Conservation (phyloP, 2,113 vertebrate genomes). For the Dipodomys spectabilis region DNA sequence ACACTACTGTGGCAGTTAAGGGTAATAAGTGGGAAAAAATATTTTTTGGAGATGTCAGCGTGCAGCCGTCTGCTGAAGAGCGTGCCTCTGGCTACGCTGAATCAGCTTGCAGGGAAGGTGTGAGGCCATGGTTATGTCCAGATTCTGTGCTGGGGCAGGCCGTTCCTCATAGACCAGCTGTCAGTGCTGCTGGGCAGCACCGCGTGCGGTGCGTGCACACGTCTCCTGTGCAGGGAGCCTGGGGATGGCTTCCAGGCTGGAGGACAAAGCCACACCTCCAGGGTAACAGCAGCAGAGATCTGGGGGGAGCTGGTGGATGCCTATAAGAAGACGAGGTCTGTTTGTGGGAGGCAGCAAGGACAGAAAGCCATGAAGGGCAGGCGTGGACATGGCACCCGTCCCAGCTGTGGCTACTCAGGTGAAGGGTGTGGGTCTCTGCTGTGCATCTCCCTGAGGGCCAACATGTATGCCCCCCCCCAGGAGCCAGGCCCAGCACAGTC, state of each 20-base stretch:
- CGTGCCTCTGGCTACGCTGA: no score
- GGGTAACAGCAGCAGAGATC: not conserved
- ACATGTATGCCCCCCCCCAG: no score
- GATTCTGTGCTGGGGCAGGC: not conserved
- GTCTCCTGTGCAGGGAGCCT: no score
- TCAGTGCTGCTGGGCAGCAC: not conserved
- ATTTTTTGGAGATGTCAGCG: not conserved
- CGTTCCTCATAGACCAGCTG: not conserved
- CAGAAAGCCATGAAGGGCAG: not conserved
- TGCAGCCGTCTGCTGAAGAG: no score
- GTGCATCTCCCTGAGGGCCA: no score
- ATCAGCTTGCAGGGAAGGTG: no score
- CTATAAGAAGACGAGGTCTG: not conserved
- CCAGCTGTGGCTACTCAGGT: no score
- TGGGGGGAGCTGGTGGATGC: no score
- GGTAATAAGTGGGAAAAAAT: not conserved
- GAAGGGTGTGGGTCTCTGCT: no score
- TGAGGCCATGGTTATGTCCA: no score
- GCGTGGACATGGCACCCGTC: not conserved
- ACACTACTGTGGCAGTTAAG: not conserved
- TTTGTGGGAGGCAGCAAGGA: not conserved
- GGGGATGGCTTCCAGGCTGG: not conserved
- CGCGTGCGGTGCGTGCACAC: no score
- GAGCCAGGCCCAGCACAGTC: not conserved
- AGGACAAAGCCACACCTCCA: not conserved